Evolutionary conservation across 2,113 vertebrate genomes (phyloP), one percentile per base, ranked within the genome.

Genomic region (Thermophis baileyi): DNA sequence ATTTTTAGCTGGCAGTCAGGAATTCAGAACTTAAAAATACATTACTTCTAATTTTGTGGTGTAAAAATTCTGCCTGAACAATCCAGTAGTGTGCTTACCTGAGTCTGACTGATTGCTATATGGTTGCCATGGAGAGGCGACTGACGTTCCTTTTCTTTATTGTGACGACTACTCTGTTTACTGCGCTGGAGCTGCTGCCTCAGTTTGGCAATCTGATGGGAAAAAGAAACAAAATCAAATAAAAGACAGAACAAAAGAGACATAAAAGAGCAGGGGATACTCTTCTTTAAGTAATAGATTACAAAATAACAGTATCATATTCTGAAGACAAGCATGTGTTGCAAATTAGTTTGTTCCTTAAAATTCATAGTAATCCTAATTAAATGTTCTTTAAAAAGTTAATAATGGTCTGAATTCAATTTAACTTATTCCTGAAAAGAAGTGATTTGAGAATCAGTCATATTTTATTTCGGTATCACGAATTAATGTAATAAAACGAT

Each of bases 201-300:
- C 95, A 99, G 97, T 96, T 99, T 99, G 96, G 98, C 98, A 94
- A 99, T 99, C 99, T 99, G 98, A 97, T 98, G 96, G 94, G 96
- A 91, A 95, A 87, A 81, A 92, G 89, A 91, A 86, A 90, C 69
- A 94, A 87, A 92, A 57, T 54, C 89, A 94, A 90, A 27, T 25
- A 92, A 60, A 50, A 92, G 44, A 85, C 96, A 55, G 74, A 81
- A 87, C 20, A 0, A 0, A 60, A 90, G 0, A 8, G 86, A 0
- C 4, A 92, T 55, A 51, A 85, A 54, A 25, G 18, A 57, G n/a
- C 4, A 40, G 11, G 35, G 1, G 20, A 50, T 11, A 86, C 6
- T 44, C 20, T 50, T 44, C 3, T 55, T 40, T 63, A 51, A 54
- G 49, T 74, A 93, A 49, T 30, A 89, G 46, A 30, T 22, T 89